phyloP scores from a whole-genome alignment of 2,113 vertebrate genomes.

The Caloenas nicobarica region DNA sequence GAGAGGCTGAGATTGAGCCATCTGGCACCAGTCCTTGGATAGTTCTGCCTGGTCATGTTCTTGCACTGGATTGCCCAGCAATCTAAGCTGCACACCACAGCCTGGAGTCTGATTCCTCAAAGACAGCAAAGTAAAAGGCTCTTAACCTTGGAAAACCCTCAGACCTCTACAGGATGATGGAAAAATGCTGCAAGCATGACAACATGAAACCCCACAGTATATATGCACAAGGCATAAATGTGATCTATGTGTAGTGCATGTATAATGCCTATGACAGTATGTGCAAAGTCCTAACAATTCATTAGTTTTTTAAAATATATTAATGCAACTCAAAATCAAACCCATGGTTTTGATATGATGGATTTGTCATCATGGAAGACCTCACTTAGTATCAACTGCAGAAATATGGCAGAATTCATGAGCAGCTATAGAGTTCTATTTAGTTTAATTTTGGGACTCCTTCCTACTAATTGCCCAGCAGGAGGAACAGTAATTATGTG shows the following conservation, averaged over 20 bases:
- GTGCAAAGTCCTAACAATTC: not conserved
- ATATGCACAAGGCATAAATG: not conserved
- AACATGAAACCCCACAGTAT: fast-evolving
- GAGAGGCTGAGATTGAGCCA: not conserved
- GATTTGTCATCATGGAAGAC: not conserved
- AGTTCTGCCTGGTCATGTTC: not conserved
- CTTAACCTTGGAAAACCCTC: not conserved
- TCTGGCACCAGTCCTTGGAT: not conserved
- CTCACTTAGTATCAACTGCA: not conserved
- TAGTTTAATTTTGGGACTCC: not conserved
- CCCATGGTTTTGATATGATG: not conserved
- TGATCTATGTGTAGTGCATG: too few species aligned
- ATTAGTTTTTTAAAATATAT: not conserved
- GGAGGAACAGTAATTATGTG: not conserved
- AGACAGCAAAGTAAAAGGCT: not conserved
- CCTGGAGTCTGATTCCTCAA: not conserved
- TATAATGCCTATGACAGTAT: not conserved
- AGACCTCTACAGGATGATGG: not conserved
- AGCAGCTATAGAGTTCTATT: not conserved
- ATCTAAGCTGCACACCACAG: not conserved
- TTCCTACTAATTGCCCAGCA: not conserved
- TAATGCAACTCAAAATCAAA: not conserved
- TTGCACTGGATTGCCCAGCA: not conserved
- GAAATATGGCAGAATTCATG: not conserved
- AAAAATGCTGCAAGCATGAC: not conserved